Base-by-base conservation (phyloP, 2,797 vertebrate genomes). In the Carapus acus region DNA sequence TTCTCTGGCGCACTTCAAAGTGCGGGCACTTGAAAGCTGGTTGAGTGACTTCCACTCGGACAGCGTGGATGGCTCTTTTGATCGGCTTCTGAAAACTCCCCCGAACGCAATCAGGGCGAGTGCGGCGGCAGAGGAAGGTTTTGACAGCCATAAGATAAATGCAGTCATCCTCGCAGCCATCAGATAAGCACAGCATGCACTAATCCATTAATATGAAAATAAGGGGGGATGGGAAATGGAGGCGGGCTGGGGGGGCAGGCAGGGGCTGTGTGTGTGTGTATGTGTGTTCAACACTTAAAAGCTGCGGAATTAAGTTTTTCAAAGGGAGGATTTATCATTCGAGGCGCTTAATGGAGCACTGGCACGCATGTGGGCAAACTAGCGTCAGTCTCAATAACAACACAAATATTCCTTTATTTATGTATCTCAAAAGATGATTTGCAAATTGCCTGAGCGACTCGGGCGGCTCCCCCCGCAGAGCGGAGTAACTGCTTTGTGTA, bases 61-160 rank as follows among this genome's bases (percentile, higher is more conserved):
- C 77, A 79, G 78, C 45, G 68, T 76, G 75, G 79, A 87, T 65
- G 66, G 67, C 71, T 75, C 79, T 86, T 89, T 85, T 85, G 85
- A 88, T 87, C 77, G 82, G 73, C 80, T 80, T 76, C 80, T 71
- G 71, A 79, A 87, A 71, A 86, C 80, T 71, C 72, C 65, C 65
- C 66, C 58, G 54, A 77, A 83, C 69, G 75, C 66, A 83, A 87
- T 83, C 73, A 80, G 73, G 64, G 71, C 65, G 72, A 77, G 74
- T 55, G 49, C 52, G 63, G 72, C 41, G 64, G 70, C n/a, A 78
- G 73, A 77, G 72, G 79, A 76, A n/a, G 75, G 80, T 79, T 80
- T 80, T 82, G 83, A 85, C 83, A 84, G 80, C 76, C 62, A 74
- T 75, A 79, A 85, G 83, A 88, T 87, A 85, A 87, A 86, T 81